phyloP scores from a whole-genome alignment of 1,140 invertebrate species.

The Tetramorium parvispinum region DNA sequence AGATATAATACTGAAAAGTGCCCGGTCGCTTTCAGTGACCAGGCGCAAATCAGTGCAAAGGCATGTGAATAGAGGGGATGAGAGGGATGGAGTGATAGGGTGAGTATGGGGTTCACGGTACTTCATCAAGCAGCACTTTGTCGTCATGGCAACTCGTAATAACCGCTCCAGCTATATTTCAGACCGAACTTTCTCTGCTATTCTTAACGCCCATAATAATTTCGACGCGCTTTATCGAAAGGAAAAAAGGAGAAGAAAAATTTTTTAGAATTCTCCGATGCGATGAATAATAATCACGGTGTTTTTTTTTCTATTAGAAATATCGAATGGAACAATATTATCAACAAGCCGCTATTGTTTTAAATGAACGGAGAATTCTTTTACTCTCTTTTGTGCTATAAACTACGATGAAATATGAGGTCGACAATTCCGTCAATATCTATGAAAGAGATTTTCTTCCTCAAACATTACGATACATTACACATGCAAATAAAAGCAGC shows the following conservation, averaged over 20 bases:
- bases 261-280: background rate
- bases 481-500: no score
- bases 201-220: conserved; percentile 31
- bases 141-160: conserved; percentile 84
- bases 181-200: conserved; percentile 49
- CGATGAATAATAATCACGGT: background rate
- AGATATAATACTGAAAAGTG: conserved; percentile 39
- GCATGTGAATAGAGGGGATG: conserved; percentile 30
- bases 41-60: conserved; percentile 35
- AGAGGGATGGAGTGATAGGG: conserved; percentile 65
- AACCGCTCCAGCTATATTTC: conserved; percentile 80
- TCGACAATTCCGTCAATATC: background rate
- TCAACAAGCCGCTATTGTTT: conserved; percentile 3
- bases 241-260: background rate
- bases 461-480: conserved; percentile 6
- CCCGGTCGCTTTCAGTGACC: conserved; percentile 46
- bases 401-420: background rate
- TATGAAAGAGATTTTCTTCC: background rate
- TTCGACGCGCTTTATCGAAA: conserved; percentile 24
- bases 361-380: background rate
- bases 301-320: background rate
- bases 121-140: conserved; percentile 85
- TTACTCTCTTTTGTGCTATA: background rate
- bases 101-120: conserved; percentile 69
- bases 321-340: background rate